A percentile compares a stretch with the other conserved stretches of the same genome.
These are phyloP conservation scores for Lasioglossum vierecki DNA, from an alignment of 2,888 invertebrate species.

Conservation along the genomic window DNA sequence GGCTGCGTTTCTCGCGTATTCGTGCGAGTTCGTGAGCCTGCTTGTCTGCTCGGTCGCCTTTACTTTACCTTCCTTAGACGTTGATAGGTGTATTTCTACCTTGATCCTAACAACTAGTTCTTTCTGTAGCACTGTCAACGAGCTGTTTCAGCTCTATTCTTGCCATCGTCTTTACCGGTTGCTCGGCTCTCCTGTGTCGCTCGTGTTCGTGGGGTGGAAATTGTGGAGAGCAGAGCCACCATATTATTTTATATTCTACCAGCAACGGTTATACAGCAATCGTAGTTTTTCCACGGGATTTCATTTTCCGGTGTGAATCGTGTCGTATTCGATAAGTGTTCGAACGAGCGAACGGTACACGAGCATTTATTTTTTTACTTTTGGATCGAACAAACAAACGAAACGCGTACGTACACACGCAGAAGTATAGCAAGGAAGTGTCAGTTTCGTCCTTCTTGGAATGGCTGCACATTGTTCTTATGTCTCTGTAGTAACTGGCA, in stretches of 20 bases:
- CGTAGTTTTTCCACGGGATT: conserved; percentile 43
- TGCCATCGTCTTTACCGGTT: conserved; percentile 42
- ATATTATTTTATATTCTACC: conserved; percentile 77
- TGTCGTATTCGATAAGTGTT: conserved; percentile 12
- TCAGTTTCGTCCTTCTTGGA: conserved; percentile 75
- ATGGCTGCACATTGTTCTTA: conserved; percentile 76
- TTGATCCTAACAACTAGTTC: conserved; percentile 31
- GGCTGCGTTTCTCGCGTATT: conserved; percentile 67
- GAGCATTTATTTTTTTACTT: conserved; percentile 28
- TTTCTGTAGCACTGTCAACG: conserved; percentile 45
- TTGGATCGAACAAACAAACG: conserved; percentile 49
- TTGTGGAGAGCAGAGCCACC: conserved; percentile 77
- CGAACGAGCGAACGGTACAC: conserved; percentile 34
- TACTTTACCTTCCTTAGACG: conserved; percentile 36
- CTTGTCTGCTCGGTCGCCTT: conserved; percentile 34
- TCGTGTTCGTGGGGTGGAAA: conserved; percentile 72
- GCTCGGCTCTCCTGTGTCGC: conserved; percentile 51
- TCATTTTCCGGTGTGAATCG: conserved; percentile 23
- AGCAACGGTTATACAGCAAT: conserved; percentile 60
- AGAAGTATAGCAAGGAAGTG: conserved; percentile 71
- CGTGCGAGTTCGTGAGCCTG: conserved; percentile 62
- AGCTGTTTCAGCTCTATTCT: conserved; percentile 30
- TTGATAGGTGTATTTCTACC: conserved; percentile 47
- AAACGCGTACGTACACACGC: conserved; percentile 60
- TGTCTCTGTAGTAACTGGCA: conserved; percentile 61